Evolutionary conservation across 2,888 invertebrate species (phyloP), one percentile per base, ranked within the genome.

Genomic region (Pterostichus niger): DNA sequence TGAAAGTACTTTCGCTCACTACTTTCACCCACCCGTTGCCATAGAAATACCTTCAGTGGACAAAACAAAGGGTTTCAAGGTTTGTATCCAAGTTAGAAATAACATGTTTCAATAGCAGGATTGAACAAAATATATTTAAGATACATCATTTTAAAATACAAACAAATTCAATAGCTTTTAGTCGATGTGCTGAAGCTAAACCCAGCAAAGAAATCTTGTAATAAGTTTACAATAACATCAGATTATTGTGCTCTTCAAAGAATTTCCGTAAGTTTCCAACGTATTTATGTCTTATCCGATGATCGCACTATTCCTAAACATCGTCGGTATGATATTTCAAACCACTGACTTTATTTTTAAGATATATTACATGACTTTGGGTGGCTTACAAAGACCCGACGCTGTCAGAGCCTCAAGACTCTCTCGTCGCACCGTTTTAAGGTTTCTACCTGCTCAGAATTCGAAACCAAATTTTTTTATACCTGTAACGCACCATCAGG

Each of bases 361-460:
- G 82, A 82, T 82, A 75, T 82, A 82, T 82, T 82, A 82, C 82
- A 82, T 56, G 59, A 82, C 59, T 75, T 59, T 75, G 59, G 54
- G 44, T 82, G 82, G 75, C 82, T 73, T 75, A 59, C 82, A 56
- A 77, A 54, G 54, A 17, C 68, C 68, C 68, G 68, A 24, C 68
- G 68, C 24, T 71, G 68, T 71, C 68, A 71, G 68, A 10, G 40
- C 40, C 68, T 44, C 33, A 7, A 24, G n/a, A 56, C 9, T 31
- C 61, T 15, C 46, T 40, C 40, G 68, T 71, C 68, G 68, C 64
- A 40, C 68, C 68, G 68, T 71, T 71, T 71, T 71, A 71, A 71
- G 68, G 68, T 71, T 71, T 71, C 68, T 71, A 71, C 68, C 68
- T 71, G 68, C 40, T 44, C 68, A 71, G 68, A 71, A 71, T 71